Conservation (phyloP, 2,797 vertebrate genomes). For the Dendrocincla tyrannina region DNA sequence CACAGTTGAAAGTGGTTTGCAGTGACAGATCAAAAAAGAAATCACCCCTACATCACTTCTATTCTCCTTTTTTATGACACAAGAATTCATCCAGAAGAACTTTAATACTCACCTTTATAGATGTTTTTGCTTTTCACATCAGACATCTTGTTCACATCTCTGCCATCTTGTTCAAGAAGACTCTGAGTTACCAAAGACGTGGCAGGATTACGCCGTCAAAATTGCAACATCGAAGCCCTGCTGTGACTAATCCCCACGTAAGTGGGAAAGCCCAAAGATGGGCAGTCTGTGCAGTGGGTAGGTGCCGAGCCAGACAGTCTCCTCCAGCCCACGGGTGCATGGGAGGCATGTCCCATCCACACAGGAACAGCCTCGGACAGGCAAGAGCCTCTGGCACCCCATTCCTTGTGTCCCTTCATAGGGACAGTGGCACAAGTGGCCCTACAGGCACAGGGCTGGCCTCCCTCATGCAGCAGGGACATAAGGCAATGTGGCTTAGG, state of each 20-base stretch:
- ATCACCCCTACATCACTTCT: not conserved
- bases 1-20: not conserved
- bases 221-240: not conserved
- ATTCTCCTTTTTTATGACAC: not conserved
- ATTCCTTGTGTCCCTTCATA: accelerated
- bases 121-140: not conserved
- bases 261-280: not conserved
- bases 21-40: not conserved
- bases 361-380: not conserved
- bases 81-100: not conserved
- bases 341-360: not conserved
- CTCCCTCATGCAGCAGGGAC: not conserved
- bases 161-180: not conserved
- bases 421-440: not conserved
- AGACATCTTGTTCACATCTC: not conserved
- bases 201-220: not conserved
- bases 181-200: not conserved
- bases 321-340: not conserved
- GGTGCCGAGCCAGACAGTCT: not conserved
- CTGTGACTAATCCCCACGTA: not conserved
- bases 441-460: accelerated
- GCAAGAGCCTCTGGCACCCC: not conserved
- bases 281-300: not conserved
- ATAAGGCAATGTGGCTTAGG: not conserved
- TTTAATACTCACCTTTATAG: not conserved